Conservation (phyloP, 1,140 invertebrate genomes). For the Saccostrea echinata region DNA sequence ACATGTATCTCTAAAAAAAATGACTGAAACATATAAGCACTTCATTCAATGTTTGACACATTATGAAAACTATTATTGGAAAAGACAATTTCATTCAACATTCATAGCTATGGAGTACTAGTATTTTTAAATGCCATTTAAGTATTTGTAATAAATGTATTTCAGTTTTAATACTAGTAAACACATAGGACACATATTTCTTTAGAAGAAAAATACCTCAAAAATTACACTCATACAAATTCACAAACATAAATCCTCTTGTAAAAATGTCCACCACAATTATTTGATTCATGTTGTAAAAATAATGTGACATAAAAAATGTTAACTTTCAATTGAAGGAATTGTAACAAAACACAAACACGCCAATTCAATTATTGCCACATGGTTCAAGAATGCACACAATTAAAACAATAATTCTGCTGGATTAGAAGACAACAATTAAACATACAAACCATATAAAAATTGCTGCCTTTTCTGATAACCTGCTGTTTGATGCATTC, state of each 20-base stretch:
- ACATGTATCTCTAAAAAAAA: not conserved
- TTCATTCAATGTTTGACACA: not conserved
- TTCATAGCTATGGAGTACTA: not conserved
- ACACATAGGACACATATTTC: not conserved
- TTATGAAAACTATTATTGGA: too few relatives aligned
- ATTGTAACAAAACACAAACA: constrained; percentile 2
- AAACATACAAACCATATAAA: constrained; percentile 2
- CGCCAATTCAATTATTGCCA: not conserved
- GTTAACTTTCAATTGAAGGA: not conserved
- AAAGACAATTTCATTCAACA: not conserved
- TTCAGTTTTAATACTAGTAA: not conserved
- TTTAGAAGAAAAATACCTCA: not conserved
- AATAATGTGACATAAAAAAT: not conserved
- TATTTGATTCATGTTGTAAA: not conserved
- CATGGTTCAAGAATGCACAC: not conserved
- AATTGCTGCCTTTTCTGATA: constrained; percentile 21
- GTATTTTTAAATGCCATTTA: constrained; percentile 2
- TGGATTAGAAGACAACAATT: not conserved
- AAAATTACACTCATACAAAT: not conserved
- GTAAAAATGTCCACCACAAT: not conserved
- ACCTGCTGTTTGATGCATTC: not conserved
- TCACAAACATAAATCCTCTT: not conserved
- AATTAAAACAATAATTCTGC: not conserved
- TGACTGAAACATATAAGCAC: not conserved
- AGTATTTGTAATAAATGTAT: not conserved